Evolutionary conservation across 2,113 vertebrate genomes (phyloP).

Genomic region (Pelodiscus sinensis): DNA sequence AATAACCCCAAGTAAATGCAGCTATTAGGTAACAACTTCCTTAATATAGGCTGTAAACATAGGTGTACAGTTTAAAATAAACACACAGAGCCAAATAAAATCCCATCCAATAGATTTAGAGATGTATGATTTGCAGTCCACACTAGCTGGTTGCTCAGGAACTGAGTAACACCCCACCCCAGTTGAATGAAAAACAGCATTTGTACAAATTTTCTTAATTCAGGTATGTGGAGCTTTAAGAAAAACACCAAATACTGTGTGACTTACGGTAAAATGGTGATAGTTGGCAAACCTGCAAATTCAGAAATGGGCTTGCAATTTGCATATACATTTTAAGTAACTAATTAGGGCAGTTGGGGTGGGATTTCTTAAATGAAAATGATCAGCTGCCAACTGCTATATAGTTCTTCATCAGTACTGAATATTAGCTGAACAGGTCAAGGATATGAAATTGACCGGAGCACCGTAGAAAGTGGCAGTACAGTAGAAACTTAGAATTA

Average conservation of each 20-base stretch:
- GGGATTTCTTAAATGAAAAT: slow-evolving; percentile 21
- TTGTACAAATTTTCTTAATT: background rate
- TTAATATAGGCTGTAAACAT: slow-evolving; percentile 1
- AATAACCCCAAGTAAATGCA: background rate
- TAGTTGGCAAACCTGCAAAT: background rate
- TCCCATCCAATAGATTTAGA: slow-evolving; percentile 15
- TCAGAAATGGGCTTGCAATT: background rate
- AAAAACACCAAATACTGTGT: background rate
- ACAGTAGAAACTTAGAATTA: too few relatives aligned
- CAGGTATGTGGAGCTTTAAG: background rate
- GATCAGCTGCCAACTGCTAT: slow-evolving; percentile 3
- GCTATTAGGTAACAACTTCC: background rate
- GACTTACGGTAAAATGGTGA: background rate
- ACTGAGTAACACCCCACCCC: background rate
- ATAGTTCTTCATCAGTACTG: background rate
- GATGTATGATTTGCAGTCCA: slow-evolving; percentile 33
- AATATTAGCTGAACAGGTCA: rapidly evolving
- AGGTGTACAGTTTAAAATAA: slow-evolving; percentile 21
- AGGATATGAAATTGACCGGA: background rate
- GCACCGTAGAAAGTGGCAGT: background rate
- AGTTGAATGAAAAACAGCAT: background rate
- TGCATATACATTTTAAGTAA: background rate
- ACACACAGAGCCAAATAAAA: background rate
- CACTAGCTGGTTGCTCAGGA: slow-evolving; percentile 17
- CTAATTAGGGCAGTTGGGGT: background rate